Evolutionary conservation across 2,113 vertebrate species (phyloP), one percentile per base, ranked within the genome.

Genomic region (Anhinga rufa): DNA sequence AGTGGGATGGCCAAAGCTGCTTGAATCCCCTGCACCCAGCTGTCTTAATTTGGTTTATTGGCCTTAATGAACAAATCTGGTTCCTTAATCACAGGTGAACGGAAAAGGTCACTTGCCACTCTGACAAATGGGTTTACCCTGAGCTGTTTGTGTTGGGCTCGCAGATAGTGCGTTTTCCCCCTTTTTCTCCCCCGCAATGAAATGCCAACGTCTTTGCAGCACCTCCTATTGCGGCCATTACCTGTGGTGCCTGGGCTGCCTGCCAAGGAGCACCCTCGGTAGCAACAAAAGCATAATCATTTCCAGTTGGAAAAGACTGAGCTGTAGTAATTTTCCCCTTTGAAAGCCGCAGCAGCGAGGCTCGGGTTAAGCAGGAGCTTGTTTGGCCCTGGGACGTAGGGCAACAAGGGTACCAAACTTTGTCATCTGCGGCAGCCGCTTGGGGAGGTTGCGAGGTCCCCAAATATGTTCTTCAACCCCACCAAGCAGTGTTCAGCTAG

Each of bases 201-300:
- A 95, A 81, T 81, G 94, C 95, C 95, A 93, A 6, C 1, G 14
- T 93, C 86, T 87, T 72, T 8, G 49, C 5, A 12, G 83, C 92
- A 86, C 77, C 95, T 97, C 91, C 82, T 94, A 9, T 79, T 76
- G 86, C 0, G 60, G 85, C 85, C 92, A 77, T 94, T 94, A 96
- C 95, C 92, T 98, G 95, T 90, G 93, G 90, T 88, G 97, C 93
- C 96, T 95, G 96, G 95, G 95, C 96, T 96, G 87, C 86, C 65
- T 90, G 96, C 96, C 83, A 96, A 88, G 90, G 94, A 96, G 96
- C 93, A 96, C 96, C 96, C 96, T 98, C 93, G 32, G 96, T 94
- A 96, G 97, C 96, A 97, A 97, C 88, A 94, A 93, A 96, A 91
- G 82, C 92, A 93, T 92, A 96, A 94, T 98, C 91, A 71, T 97